Evolutionary conservation across 2,797 vertebrate species (phyloP).

Genomic region (Rhinatrema bivittatum): DNA sequence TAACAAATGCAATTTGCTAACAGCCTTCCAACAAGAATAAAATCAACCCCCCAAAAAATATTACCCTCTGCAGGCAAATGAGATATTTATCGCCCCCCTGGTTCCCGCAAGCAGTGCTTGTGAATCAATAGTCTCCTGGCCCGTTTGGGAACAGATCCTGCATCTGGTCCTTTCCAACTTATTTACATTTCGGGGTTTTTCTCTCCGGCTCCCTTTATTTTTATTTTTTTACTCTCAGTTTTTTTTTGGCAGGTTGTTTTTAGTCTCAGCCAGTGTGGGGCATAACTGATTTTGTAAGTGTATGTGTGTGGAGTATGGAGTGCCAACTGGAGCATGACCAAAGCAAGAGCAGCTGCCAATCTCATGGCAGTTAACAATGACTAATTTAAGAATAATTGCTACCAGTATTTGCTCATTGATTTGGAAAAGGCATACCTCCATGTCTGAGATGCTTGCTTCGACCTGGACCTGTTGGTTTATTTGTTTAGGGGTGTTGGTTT

Average conservation of each 20-base stretch:
- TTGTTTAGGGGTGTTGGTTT: no score
- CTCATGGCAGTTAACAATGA: background rate
- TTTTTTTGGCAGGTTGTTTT: constrained; percentile 1
- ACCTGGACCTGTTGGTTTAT: no score
- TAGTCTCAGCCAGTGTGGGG: background rate
- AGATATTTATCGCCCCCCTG: constrained; percentile 38
- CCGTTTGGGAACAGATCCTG: constrained; percentile 12
- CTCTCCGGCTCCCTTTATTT: background rate
- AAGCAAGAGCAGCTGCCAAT: background rate
- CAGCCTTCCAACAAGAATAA: constrained; percentile 39
- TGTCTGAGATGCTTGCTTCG: background rate
- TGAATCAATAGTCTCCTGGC: constrained; percentile 8
- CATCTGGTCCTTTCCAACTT: constrained; percentile 24
- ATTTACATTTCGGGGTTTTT: constrained; percentile 11
- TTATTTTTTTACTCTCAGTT: background rate
- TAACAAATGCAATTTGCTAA: constrained; percentile 32
- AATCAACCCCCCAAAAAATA: constrained; percentile 35
- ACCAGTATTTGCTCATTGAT: background rate
- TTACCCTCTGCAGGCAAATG: constrained; percentile 19
- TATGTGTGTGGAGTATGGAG: background rate
- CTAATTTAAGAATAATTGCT: background rate
- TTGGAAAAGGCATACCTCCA: background rate
- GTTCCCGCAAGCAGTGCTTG: constrained; percentile 21
- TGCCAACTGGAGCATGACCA: background rate
- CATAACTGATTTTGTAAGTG: background rate